These are phyloP conservation scores for Nannoperca australis DNA, from an alignment of 2,797 vertebrate genomes.

Conservation along the genomic window DNA sequence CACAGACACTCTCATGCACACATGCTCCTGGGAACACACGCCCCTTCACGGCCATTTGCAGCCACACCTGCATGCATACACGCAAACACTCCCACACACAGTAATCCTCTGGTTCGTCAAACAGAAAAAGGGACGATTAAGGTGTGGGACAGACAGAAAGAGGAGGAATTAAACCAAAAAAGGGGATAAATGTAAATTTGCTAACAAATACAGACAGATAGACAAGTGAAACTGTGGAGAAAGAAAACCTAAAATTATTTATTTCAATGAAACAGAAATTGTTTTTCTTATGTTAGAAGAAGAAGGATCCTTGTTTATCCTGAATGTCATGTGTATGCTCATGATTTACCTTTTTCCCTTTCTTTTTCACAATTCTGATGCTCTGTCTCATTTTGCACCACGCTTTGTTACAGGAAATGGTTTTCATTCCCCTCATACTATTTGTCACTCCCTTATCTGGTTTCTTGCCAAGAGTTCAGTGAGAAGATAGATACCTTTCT, in stretches of 20 bases:
- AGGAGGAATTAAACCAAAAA: constrained; percentile 4
- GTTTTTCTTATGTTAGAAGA: constrained; percentile 26
- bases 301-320: constrained; percentile 4
- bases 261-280: constrained; percentile 42
- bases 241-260: constrained; percentile 23
- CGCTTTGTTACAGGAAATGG: constrained; percentile 6
- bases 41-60: constrained; percentile 29
- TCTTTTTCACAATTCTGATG: not conserved
- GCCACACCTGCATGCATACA: constrained; percentile 40
- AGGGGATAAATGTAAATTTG: constrained; percentile 25
- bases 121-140: constrained; percentile 21
- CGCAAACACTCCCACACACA: not conserved
- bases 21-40: constrained; percentile 30
- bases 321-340: constrained; percentile 19
- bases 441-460: not conserved
- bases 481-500: not conserved
- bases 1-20: constrained; percentile 2
- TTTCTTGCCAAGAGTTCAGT: not conserved
- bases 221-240: not conserved
- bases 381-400: constrained; percentile 18
- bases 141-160: constrained; percentile 7
- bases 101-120: constrained; percentile 14
- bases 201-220: constrained; percentile 22
- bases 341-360: constrained; percentile 10
- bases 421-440: not conserved